Percentiles rank a stretch among this genome's conserved stretches.
These are phyloP conservation scores for Phenganax stokvisi DNA, from an alignment of 92 coral and sea anemone genomes.

Conservation along the genomic window DNA sequence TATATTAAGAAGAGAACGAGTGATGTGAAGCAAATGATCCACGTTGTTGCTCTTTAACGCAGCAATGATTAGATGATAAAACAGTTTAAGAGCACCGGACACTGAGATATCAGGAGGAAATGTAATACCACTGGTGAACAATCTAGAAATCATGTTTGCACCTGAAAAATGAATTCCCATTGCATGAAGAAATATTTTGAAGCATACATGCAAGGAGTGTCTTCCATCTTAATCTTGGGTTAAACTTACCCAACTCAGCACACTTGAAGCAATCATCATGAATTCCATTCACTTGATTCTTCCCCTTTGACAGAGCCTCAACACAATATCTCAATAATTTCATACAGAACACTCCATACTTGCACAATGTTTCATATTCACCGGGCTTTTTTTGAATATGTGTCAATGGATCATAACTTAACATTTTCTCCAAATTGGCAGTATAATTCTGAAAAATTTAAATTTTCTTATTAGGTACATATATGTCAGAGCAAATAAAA, in stretches of 20 bases:
- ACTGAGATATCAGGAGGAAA: conserved; percentile 20
- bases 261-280: conserved; percentile 33
- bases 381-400: conserved; percentile 9
- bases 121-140: conserved; percentile 17
- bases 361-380: conserved; percentile 16
- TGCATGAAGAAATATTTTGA: neutral
- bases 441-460: conserved; percentile 17
- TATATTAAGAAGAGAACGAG: conserved; percentile 13
- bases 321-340: conserved; percentile 29
- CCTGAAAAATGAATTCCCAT: conserved; percentile 25
- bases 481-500: no score
- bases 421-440: conserved; percentile 21
- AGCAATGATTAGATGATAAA: conserved; percentile 22
- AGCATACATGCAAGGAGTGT: no score
- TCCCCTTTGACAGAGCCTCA: conserved; percentile 20
- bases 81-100: neutral
- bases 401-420: neutral
- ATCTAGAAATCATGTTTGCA: conserved; percentile 21
- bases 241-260: conserved; percentile 20
- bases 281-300: conserved; percentile 13
- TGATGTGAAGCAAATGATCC: conserved; percentile 13
- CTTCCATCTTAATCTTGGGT: neutral
- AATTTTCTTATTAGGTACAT: neutral
- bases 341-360: conserved; percentile 34
- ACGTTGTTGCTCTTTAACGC: conserved; percentile 11